Base-by-base conservation (phyloP, 1,140 invertebrate genomes). In the Eumaeus atala region DNA sequence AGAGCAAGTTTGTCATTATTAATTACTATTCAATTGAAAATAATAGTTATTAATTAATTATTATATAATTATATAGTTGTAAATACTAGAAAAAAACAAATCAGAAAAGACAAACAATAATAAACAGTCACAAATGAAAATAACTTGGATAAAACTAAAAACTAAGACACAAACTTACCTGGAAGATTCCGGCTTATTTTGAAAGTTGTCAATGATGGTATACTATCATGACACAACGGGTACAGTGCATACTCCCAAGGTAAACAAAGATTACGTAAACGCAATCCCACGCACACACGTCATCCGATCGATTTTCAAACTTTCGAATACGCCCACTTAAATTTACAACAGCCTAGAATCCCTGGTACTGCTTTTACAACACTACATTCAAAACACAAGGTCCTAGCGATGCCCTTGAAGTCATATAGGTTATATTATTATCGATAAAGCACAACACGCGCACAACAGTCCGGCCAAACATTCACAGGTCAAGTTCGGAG, bases 201-300 rank as follows among this genome's bases (percentile, higher is more conserved):
- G 58, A 55, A 59, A 67, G 51, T 57, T 58, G 56, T 65, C 58
- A 62, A 54, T 56, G 38, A 51, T 58, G 56, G 50, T 58, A 47
- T 60, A 56, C 50, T 60, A 62, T 61, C 62, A 67, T 67, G 62
- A 63, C 66, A 70, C 66, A 69, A 59, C 55, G 62, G 58, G 59
- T 72, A 76, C 77, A 72, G 74, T 86, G 80, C 80, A 86, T 52
- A 82, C 80, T 74, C 70, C 79, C 76, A 86, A 87, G 79, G 84
- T 87, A 87, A 87, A 87, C 84, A 87, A 87, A 84, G 76, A 84
- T 86, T 86, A 84, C 81, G 78, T 87, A 84, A 86, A 86, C 69
- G 70, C 70, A 84, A 86, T 84, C 83, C 81, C 78, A 86, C 81
- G 79, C 78, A 84, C 75, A 74, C 75, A 80, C 83, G 76, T 81